Evolutionary conservation across 64 coral and sea anemone species (phyloP).

Genomic region (Montipora foliosa): DNA sequence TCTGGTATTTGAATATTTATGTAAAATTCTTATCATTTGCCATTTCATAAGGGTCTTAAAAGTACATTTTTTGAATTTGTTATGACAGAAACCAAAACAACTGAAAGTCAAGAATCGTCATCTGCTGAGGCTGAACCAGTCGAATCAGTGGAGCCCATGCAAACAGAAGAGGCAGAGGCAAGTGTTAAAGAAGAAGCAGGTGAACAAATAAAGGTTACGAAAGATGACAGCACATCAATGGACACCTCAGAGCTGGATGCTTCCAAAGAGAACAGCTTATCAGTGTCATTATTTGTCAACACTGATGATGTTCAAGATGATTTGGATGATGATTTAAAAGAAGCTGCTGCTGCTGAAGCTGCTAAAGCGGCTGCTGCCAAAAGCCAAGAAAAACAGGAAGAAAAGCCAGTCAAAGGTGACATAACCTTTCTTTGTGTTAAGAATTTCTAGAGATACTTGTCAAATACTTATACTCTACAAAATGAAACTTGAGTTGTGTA

Average conservation of each 20-base stretch:
- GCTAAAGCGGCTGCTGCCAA: conserved; percentile 17
- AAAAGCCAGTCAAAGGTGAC: conserved; percentile 43
- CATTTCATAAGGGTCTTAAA: neutral
- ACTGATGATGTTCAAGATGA: conserved; percentile 99
- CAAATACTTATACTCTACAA: neutral
- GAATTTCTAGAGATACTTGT: neutral
- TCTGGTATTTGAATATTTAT: neutral
- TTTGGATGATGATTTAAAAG: conserved; percentile 92
- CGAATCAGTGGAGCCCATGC: conserved; percentile 12
- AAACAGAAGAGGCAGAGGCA: conserved; percentile 7
- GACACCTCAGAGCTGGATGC: conserved; percentile 75
- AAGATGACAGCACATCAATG: conserved; percentile 25
- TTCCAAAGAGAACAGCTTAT: conserved; percentile 89
- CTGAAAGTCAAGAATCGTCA: neutral
- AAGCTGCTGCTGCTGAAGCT: conserved; percentile 75
- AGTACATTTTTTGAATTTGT: neutral
- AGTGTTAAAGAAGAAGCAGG: conserved; percentile 23
- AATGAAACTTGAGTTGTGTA: neutral
- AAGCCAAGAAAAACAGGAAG: conserved; percentile 29
- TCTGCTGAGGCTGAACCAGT: neutral
- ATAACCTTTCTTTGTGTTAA: neutral
- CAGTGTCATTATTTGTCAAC: conserved; percentile 94
- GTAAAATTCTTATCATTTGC: neutral
- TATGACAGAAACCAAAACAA: conserved; percentile 6
- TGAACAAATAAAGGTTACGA: neutral